Evolutionary conservation across 2,888 invertebrate genomes (phyloP).

Genomic region (Ephialtes manifestator): DNA sequence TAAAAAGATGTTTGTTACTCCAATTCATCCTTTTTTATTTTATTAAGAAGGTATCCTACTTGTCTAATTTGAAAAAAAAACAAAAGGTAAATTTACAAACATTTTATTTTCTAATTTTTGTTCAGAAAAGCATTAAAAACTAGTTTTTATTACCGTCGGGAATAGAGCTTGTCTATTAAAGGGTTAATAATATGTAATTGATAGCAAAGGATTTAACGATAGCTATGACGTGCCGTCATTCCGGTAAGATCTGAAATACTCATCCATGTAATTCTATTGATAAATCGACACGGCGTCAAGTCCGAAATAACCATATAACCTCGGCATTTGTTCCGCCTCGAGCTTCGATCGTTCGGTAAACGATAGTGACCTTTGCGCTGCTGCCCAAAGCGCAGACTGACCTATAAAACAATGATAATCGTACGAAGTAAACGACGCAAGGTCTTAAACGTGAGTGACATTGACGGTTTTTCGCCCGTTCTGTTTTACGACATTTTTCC

Average conservation of each 20-base stretch:
- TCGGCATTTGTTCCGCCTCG: conserved; percentile 32
- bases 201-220: not conserved
- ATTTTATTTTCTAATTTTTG: too few relatives aligned
- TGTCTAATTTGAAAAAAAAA: too few relatives aligned
- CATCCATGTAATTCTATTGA: not conserved
- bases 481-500: too few relatives aligned
- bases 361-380: conserved; percentile 13
- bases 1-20: too few relatives aligned
- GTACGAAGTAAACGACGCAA: not conserved
- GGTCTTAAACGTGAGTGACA: too few relatives aligned
- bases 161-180: too few relatives aligned
- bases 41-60: too few relatives aligned
- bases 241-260: not conserved
- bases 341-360: conserved; percentile 5
- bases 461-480: too few relatives aligned
- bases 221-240: not conserved
- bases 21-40: too few relatives aligned
- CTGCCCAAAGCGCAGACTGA: not conserved
- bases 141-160: too few relatives aligned
- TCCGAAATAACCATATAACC: conserved; percentile 30
- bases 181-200: not conserved
- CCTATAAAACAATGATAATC: not conserved
- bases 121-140: too few relatives aligned
- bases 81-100: too few relatives aligned
- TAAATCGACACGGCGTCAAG: not conserved